A percentile compares a stretch with the other conserved stretches of the same genome.
Conservation (phyloP, 2,113 vertebrate species). For the Puntigrus tetrazona region DNA sequence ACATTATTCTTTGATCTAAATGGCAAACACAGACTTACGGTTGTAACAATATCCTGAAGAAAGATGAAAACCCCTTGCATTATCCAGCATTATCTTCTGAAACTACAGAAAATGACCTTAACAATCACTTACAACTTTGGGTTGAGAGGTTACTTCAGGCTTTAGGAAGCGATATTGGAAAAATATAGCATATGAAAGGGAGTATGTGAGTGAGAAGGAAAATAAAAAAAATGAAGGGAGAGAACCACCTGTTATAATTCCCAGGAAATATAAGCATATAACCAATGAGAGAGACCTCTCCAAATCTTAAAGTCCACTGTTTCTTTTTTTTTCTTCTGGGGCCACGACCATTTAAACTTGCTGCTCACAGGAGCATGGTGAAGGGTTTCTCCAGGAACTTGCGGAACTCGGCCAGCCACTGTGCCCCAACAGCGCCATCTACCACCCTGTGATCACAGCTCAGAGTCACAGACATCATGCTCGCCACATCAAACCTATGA, state of each 20-base stretch:
- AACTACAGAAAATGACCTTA: constrained; percentile 41
- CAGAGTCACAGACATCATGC: constrained; percentile 94
- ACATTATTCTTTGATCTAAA: constrained; percentile 5
- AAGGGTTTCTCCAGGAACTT: constrained; percentile 56
- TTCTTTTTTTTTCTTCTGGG: not conserved
- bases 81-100: not conserved
- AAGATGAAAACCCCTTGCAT: constrained; percentile 9
- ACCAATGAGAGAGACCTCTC: constrained; percentile 36
- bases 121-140: not conserved
- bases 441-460: constrained; percentile 61
- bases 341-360: not conserved
- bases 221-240: not conserved
- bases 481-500: constrained; percentile 89
- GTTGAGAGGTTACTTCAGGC: constrained; percentile 23
- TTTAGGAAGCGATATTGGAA: constrained; percentile 16
- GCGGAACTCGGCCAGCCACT: constrained; percentile 58
- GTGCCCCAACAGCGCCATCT: constrained; percentile 56
- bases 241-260: constrained; percentile 5
- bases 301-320: constrained; percentile 41
- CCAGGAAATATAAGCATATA: constrained; percentile 11
- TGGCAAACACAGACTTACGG: constrained; percentile 9
- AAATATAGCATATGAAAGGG: constrained; percentile 5
- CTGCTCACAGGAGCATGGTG: constrained; percentile 55
- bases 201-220: not conserved
- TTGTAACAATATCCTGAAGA: constrained; percentile 32